Evolutionary conservation across 2,888 invertebrate genomes (phyloP), one percentile per base, ranked within the genome.

Genomic region (Petrophora chlorosata): DNA sequence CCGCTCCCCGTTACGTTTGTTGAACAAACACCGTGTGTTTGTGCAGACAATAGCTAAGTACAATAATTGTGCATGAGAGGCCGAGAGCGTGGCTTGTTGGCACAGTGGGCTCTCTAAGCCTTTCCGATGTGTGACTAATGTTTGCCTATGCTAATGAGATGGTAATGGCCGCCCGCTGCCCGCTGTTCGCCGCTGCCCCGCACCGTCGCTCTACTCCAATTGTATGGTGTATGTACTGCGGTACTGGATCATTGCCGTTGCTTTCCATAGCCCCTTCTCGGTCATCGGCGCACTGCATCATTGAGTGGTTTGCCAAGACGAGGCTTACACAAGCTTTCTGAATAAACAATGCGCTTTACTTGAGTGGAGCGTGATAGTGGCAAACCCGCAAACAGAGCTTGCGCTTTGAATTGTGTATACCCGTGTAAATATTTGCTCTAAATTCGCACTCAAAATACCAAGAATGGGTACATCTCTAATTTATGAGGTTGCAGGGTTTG

Each of bases 101-200:
- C 71, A 74, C 74, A 80, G 73, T 73, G 82, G 74, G 70, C 76
- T 73, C 79, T 74, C 79, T 85, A 79, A 86, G 82, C 85, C 84
- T 78, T 77, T 77, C 76, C 82, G 73, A 80, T 77, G 79, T 79
- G 79, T 82, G 82, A 85, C 82, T 82, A 84, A 84, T 86, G 85
- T 88, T 89, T 85, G 85, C 56, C 40, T 87, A 90, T 89, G 89
- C 61, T 89, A 87, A 90, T 87, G 77, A 85, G 71, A 88, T 90
- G 89, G 74, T 88, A 89, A 90, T 88, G 75, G 78, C 65, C n/a
- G n/a, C n/a, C n/a, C n/a, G 64, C 71, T 47, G 53, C 48, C 58
- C 54, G 51, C 46, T 5, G 19, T 8, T 34, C 39, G 26, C 33
- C 46, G 51, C 28, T 9, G 13, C 36, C 40, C 45, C 63, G 64